Evolutionary conservation across 1,140 invertebrate species (phyloP).

Genomic region (Caenorhabditis brenneri): DNA sequence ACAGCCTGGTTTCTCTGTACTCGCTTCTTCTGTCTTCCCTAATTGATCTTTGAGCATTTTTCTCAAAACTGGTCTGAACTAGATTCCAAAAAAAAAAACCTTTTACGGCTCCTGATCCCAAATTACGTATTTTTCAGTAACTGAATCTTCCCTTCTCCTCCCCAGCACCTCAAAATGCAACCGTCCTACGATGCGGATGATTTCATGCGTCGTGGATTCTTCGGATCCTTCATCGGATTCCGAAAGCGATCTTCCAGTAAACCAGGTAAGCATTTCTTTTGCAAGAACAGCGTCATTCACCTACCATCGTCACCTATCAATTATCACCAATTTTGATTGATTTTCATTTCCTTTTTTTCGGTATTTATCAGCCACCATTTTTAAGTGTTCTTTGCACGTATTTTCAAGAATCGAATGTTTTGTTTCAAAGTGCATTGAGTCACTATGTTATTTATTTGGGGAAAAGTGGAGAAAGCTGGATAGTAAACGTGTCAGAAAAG

Average conservation of each 20-base stretch:
- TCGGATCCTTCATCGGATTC: conserved; percentile 10
- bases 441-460: background rate
- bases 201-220: conserved; percentile 37
- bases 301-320: background rate
- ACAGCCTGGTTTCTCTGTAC: too few species aligned
- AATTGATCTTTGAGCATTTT: too few species aligned
- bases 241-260: conserved; percentile 14
- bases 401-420: background rate
- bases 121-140: background rate
- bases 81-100: too few species aligned
- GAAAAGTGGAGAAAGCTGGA: background rate
- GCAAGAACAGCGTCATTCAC: background rate
- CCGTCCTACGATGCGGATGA: conserved; percentile 10
- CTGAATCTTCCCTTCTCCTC: background rate
- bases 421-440: background rate
- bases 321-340: conserved; percentile 25
- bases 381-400: conserved; percentile 21
- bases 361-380: background rate
- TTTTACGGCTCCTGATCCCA: too few species aligned
- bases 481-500: too few species aligned
- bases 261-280: background rate
- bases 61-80: too few species aligned
- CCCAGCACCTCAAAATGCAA: conserved; percentile 8
- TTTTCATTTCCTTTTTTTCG: too few species aligned
- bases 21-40: too few species aligned